Base-by-base conservation (phyloP, 1,140 invertebrate species). In the Subanguina moxae region DNA sequence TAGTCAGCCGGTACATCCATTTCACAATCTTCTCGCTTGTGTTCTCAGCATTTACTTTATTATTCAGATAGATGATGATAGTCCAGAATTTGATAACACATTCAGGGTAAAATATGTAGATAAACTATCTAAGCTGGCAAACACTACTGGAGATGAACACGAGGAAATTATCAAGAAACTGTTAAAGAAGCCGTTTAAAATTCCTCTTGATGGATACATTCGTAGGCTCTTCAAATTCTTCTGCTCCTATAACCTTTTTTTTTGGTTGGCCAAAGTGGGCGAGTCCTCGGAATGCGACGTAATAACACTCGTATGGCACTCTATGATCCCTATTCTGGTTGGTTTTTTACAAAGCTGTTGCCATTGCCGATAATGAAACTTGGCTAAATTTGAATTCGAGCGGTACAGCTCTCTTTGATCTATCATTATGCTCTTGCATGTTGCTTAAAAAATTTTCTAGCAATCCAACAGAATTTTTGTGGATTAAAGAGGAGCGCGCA, bases 151-250 rank as follows among this genome's bases (percentile, higher is more conserved):
- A 52, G 48, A 57, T 61, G 72, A 77, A 23, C 80, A 82, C 42
- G 81, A 82, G 19, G 76, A 65, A 3, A 73, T 82, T n/a, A 80
- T 82, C 27, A 62, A 70, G 23, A 75, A 74, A 23, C 32, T 82
- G 3, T 48, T 82, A 13, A 56, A 67, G 1, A 64, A 65, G 27
- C 92, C 93, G 7, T 98, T 97, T 80, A 91, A 91, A 85, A 90
- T 96, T 57, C 94, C 95, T 5, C 90, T 97, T 69, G 88, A 90
- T 17, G 93, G 94, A 78, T 98, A 97, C 85, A 83, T 83, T 80
- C 84, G 86, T 85, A 71, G 68, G 63, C 72, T 52, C 38, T 71
- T 19, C 56, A 70, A 19, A 15, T 52, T 45, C 3, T 52, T 19
- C 48, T 7, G 23, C 8, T 52, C 3, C 48, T 52, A 15, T 52